phyloP scores from a whole-genome alignment of 2,888 invertebrate genomes.

The Steinernema carpocapsae region DNA sequence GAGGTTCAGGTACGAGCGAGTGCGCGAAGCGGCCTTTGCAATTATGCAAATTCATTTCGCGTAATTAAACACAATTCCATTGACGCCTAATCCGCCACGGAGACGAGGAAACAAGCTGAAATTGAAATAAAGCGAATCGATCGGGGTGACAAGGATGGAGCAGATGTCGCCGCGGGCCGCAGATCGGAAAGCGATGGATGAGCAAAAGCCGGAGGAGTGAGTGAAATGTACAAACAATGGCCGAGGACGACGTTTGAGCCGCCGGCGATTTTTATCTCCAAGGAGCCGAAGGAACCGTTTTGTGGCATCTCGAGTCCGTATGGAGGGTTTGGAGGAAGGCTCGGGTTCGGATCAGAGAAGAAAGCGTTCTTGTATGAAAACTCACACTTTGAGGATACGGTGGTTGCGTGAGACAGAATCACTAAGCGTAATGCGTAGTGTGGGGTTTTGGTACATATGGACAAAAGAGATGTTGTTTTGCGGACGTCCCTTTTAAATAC shows the following conservation, averaged over 20 bases:
- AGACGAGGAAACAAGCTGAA: neutral
- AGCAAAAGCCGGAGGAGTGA: conserved; percentile 6
- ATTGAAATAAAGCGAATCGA: conserved; percentile 26
- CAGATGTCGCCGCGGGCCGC: conserved; percentile 24
- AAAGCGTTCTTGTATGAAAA: neutral
- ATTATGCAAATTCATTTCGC: conserved; percentile 34
- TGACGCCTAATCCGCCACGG: conserved; percentile 20
- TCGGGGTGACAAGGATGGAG: neutral
- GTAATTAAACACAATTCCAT: conserved; percentile 20
- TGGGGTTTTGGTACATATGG: no score
- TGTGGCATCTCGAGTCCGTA: neutral
- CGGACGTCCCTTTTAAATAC: no score
- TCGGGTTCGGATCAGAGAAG: neutral
- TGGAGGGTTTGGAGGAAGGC: no score
- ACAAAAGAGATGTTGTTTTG: no score
- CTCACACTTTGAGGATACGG: no score
- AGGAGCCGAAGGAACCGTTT: neutral
- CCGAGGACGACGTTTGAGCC: conserved; percentile 5
- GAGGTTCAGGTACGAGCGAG: conserved; percentile 27
- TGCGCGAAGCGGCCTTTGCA: neutral
- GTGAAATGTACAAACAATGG: conserved; percentile 27
- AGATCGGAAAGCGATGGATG: conserved; percentile 24
- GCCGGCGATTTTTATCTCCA: conserved; percentile 32
- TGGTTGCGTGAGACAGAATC: no score
- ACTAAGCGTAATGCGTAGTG: no score